phyloP scores from a whole-genome alignment of 2,888 invertebrate genomes.

The Drosophila quinaria region DNA sequence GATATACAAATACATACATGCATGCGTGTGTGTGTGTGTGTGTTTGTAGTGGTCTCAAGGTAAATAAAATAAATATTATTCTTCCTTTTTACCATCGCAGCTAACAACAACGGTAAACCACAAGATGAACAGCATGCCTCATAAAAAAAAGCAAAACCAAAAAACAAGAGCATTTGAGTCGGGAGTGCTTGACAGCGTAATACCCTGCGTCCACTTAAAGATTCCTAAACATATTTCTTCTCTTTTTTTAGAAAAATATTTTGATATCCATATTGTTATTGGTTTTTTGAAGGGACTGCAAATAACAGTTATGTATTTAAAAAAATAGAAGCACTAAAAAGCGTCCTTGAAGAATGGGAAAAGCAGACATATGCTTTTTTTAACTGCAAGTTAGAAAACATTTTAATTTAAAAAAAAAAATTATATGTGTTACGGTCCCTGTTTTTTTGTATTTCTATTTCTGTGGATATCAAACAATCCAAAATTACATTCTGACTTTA shows the following conservation, averaged over 20 bases:
- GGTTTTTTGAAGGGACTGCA: no score
- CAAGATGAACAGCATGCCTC: slow-evolving; percentile 22
- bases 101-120: slow-evolving; percentile 45
- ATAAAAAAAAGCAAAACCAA: slow-evolving; percentile 29
- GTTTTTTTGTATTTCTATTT: no score
- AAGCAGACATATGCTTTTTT: no score
- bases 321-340: no score
- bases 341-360: no score
- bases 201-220: background rate
- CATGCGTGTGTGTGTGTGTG: background rate
- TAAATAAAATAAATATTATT: slow-evolving; percentile 67
- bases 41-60: slow-evolving; percentile 39
- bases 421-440: no score
- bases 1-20: slow-evolving; percentile 7
- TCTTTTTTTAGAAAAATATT: no score
- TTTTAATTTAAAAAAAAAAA: no score
- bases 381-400: no score
- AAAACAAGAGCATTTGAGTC: background rate
- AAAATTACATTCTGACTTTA: background rate
- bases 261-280: no score
- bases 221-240: background rate
- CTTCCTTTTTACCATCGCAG: slow-evolving; percentile 50
- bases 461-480: no score
- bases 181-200: background rate
- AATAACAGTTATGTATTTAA: no score